Percentiles rank a stretch among this genome's conserved stretches.
Evolutionary conservation across 2,113 vertebrate species (phyloP).

Genomic region (Corythornis vintsioides): DNA sequence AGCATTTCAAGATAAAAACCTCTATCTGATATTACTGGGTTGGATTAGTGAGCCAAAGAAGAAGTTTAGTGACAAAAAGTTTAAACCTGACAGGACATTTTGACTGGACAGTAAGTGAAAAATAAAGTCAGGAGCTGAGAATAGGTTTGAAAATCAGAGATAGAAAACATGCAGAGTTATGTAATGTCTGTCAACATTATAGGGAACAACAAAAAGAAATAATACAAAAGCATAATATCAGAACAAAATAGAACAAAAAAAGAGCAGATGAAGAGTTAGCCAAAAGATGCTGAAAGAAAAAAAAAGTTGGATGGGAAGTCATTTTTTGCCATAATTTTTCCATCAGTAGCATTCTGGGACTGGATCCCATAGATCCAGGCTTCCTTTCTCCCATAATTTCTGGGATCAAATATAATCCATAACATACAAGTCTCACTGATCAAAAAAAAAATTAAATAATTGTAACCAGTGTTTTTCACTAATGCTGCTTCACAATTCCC

Average conservation of each 20-base stretch:
- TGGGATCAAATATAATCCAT: neutral
- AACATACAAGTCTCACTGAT: neutral
- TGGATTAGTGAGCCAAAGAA: neutral
- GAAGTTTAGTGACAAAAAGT: neutral
- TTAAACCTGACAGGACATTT: neutral
- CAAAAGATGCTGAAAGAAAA: neutral
- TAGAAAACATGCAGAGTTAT: neutral
- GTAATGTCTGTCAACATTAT: neutral
- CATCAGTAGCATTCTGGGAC: accelerated
- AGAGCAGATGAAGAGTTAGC: neutral
- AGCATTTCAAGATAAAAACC: neutral
- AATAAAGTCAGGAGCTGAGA: neutral
- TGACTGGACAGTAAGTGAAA: neutral
- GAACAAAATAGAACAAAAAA: neutral
- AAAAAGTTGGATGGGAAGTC: neutral
- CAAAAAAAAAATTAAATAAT: neutral
- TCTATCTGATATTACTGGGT: neutral
- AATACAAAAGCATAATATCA: neutral
- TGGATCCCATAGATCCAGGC: neutral
- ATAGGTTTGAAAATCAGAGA: neutral
- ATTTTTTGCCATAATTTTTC: neutral
- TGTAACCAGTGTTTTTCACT: neutral
- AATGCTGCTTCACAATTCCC: neutral
- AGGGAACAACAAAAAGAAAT: neutral
- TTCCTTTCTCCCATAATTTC: neutral